Conservation (phyloP, 2,797 vertebrate species). For the Podargus strigoides region DNA sequence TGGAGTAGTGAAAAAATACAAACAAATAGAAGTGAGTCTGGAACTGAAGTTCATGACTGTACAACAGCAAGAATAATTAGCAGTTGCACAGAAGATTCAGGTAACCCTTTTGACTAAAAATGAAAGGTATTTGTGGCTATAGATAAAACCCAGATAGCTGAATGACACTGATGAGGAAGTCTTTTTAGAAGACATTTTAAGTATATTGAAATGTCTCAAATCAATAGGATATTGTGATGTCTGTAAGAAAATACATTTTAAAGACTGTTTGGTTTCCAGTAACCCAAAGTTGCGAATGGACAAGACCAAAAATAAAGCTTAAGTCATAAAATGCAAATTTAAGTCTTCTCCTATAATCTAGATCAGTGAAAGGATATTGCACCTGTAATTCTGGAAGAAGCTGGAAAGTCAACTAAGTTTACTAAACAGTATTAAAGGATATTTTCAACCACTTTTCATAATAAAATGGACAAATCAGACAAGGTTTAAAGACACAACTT, state of each 20-base stretch:
- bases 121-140: neutral
- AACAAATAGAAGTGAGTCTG: neutral
- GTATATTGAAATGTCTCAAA: neutral
- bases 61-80: neutral
- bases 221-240: neutral
- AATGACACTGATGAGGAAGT: neutral
- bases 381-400: neutral
- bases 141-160: neutral
- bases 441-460: neutral
- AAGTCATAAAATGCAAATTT: neutral
- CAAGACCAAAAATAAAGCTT: neutral
- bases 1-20: neutral
- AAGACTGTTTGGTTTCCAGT: neutral
- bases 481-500: neutral
- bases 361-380: neutral
- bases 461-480: neutral
- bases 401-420: neutral
- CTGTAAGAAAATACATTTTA: neutral
- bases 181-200: neutral
- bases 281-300: neutral
- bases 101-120: neutral
- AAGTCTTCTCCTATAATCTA: neutral
- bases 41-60: neutral
- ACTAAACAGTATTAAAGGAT: neutral
- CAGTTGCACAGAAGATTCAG: neutral